Evolutionary conservation across 2,888 invertebrate species (phyloP).

Genomic region (Pristionchus arcanus): DNA sequence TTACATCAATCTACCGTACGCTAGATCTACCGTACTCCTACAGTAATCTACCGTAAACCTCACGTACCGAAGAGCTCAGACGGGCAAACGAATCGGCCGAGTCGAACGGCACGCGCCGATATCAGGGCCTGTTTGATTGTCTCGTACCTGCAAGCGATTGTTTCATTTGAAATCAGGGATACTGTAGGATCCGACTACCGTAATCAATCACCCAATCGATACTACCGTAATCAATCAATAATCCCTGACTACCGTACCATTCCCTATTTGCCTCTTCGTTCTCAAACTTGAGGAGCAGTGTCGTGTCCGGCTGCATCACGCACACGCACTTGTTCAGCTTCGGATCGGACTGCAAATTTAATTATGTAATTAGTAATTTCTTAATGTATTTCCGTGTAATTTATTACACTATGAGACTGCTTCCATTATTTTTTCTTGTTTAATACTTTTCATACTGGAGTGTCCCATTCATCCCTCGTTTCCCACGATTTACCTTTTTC

Average conservation of each 20-base stretch:
- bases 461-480: neutral
- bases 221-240: too few relatives aligned
- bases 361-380: neutral
- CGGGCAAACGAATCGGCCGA: conserved; percentile 67
- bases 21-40: neutral
- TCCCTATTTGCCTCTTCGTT: conserved; percentile 58
- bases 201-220: neutral
- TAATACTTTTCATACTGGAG: too few relatives aligned
- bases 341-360: conserved; percentile 64
- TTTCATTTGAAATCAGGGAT: neutral
- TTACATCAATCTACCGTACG: too few relatives aligned
- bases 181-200: too few relatives aligned
- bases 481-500: neutral
- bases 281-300: conserved; percentile 66
- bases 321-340: conserved; percentile 69
- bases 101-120: conserved; percentile 64
- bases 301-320: conserved; percentile 71
- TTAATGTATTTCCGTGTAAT: neutral
- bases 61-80: conserved; percentile 70
- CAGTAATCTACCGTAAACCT: neutral
- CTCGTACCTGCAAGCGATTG: conserved; percentile 60
- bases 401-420: neutral
- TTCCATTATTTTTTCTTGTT: neutral
- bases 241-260: conserved; percentile 12
- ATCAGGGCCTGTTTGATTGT: conserved; percentile 63